Evolutionary conservation across 2,888 invertebrate genomes (phyloP).

Genomic region (Heliconius charithonia): DNA sequence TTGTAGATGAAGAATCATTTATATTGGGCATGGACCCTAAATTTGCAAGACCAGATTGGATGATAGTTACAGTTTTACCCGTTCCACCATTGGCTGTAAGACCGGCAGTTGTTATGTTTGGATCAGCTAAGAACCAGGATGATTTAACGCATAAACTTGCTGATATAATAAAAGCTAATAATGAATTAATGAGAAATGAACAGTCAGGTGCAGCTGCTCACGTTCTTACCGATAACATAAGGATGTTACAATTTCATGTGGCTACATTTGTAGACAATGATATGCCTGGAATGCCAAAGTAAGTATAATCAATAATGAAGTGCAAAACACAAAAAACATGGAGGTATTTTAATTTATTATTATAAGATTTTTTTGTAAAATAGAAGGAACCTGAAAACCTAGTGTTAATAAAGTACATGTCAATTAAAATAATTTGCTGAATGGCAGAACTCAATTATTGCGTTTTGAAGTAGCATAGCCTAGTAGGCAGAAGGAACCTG

Average conservation of each 20-base stretch:
- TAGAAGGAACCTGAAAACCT: no score
- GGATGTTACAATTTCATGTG: slow-evolving; percentile 99
- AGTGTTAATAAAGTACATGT: no score
- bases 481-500: no score
- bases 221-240: slow-evolving; percentile 97
- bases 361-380: no score
- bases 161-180: slow-evolving; percentile 99
- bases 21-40: slow-evolving; percentile 98
- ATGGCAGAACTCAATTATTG: no score
- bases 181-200: slow-evolving; percentile 97
- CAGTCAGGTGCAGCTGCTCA: slow-evolving; percentile 98
- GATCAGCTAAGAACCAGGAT: slow-evolving; percentile 99
- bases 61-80: slow-evolving; percentile 98
- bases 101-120: slow-evolving; percentile 99
- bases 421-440: no score
- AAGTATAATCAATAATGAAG: slow-evolving; percentile 49
- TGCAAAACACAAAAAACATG: no score
- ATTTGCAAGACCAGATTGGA: slow-evolving; percentile 99
- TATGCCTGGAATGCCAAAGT: slow-evolving; percentile 97
- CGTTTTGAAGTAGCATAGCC: no score
- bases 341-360: no score
- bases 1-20: slow-evolving; percentile 95
- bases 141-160: slow-evolving; percentile 99
- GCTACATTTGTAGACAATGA: slow-evolving; percentile 99
- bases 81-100: slow-evolving; percentile 98